A percentile compares a stretch with the other conserved stretches of the same genome.
Evolutionary conservation across 2,888 invertebrate species (phyloP).

Genomic region (Cylloceria caligata): DNA sequence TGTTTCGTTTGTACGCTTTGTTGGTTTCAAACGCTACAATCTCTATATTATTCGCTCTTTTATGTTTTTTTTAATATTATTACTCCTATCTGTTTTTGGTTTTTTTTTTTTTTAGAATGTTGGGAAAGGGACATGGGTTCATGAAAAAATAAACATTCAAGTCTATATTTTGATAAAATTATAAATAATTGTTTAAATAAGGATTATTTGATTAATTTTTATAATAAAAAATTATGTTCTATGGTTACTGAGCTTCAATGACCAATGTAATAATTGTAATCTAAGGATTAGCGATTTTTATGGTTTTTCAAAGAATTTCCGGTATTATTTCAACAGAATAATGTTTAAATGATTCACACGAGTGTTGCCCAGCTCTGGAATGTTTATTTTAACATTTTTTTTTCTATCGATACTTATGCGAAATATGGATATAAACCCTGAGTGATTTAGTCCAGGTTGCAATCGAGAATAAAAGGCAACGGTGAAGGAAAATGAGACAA

Average conservation of each 20-base stretch:
- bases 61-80: neutral
- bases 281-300: neutral
- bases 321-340: too few relatives aligned
- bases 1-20: neutral
- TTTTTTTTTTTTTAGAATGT: neutral
- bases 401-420: too few relatives aligned
- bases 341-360: too few relatives aligned
- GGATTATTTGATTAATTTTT: neutral
- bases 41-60: constrained; percentile 12
- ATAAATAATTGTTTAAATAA: neutral
- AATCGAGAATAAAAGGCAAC: constrained; percentile 7
- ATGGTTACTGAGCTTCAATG: neutral
- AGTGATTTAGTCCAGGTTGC: constrained; percentile 5
- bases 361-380: too few relatives aligned
- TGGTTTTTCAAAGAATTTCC: neutral
- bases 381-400: too few relatives aligned
- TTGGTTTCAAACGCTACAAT: neutral
- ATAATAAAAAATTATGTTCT: neutral
- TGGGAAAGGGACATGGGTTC: neutral
- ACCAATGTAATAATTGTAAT: neutral
- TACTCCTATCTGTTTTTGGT: neutral
- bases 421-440: too few relatives aligned
- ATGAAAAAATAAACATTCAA: neutral
- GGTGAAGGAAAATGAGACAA: constrained; percentile 24
- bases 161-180: neutral